Conservation (phyloP, 1,140 invertebrate species). For the Gerris buenoi region DNA sequence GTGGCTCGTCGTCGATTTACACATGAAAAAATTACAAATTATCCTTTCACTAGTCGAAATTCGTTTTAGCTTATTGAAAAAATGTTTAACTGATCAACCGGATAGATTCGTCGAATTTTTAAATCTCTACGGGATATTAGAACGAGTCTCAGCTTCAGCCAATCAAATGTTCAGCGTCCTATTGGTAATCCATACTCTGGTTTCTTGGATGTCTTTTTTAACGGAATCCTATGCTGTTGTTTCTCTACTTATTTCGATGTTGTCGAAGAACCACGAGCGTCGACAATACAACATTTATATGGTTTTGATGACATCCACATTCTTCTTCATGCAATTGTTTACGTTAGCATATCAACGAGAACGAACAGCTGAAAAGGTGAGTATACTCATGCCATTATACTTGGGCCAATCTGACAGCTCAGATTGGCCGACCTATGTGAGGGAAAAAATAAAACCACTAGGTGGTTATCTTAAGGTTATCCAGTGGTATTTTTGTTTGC, state of each 20-base stretch:
- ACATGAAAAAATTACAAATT: background rate
- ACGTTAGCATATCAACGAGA: background rate
- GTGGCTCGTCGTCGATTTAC: background rate
- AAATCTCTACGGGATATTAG: background rate
- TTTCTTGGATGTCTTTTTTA: background rate
- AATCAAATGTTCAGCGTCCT: background rate
- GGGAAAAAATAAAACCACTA: background rate
- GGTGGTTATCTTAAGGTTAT: background rate
- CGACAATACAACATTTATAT: background rate
- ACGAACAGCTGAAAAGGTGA: background rate
- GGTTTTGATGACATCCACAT: background rate
- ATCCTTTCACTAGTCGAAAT: background rate
- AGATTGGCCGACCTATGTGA: background rate
- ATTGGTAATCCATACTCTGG: background rate
- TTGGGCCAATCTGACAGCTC: background rate
- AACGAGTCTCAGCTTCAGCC: background rate
- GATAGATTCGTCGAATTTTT: background rate
- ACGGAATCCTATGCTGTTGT: background rate
- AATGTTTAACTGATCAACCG: background rate
- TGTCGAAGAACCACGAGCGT: background rate
- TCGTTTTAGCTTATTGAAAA: background rate
- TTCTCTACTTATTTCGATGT: background rate
- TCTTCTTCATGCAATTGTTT: background rate
- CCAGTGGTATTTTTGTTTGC: background rate
- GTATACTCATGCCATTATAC: background rate